Conservation (phyloP, 35 echinoderm and acorn worm species). For the Amphiura filiformis region DNA sequence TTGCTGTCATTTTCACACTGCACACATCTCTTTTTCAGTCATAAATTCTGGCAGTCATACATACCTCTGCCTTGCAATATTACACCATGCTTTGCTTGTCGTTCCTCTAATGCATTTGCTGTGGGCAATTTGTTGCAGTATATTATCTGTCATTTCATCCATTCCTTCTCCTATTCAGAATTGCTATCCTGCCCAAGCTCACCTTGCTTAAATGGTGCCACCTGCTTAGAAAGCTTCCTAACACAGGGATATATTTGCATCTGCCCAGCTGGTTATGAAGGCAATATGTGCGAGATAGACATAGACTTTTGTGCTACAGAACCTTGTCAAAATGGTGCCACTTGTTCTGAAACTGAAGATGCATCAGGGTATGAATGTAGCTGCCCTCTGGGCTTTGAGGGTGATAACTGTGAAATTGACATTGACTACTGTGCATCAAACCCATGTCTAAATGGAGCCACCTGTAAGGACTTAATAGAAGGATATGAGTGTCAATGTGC, state of each 20-base stretch:
- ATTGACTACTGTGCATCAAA: too few relatives aligned
- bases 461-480: too few relatives aligned
- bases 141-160: neutral
- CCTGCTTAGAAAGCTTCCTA: slow-evolving; percentile 21
- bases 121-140: neutral
- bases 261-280: slow-evolving; percentile 43
- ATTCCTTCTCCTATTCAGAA: neutral
- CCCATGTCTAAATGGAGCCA: too few relatives aligned
- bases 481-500: too few relatives aligned
- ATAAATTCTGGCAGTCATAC: too few relatives aligned
- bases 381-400: too few relatives aligned
- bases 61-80: too few relatives aligned
- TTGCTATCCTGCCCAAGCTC: slow-evolving; percentile 9
- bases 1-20: too few relatives aligned
- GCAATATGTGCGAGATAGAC: slow-evolving; percentile 39
- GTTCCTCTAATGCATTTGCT: neutral
- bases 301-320: slow-evolving; percentile 53
- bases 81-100: too few relatives aligned
- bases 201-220: slow-evolving; percentile 63
- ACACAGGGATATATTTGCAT: slow-evolving; percentile 32
- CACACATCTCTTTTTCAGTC: too few relatives aligned
- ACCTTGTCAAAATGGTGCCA: slow-evolving; percentile 53
- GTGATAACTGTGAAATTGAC: too few relatives aligned
- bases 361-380: slow-evolving; percentile 15
- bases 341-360: neutral